phyloP scores from a whole-genome alignment of 1,140 invertebrate species.

The Stegodyphus mimosarum region DNA sequence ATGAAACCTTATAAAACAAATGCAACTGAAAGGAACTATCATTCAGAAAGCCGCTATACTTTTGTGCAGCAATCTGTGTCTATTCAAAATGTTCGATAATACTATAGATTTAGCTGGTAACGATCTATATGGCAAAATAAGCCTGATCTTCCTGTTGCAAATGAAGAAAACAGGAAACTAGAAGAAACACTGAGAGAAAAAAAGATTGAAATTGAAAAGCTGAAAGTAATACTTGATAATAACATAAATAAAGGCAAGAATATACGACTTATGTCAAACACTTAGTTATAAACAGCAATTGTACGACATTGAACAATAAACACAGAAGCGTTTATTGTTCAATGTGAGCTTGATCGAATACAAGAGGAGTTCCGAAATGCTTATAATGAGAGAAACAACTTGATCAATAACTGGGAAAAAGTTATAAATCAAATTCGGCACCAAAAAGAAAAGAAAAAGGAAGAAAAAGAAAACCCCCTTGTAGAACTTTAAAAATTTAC shows the following conservation, averaged over 20 bases:
- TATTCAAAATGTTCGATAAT: slow-evolving; percentile 19
- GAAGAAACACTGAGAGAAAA: slow-evolving; percentile 29
- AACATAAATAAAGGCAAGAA: slow-evolving; percentile 38
- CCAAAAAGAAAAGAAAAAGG: no score
- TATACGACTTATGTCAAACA: slow-evolving; percentile 39
- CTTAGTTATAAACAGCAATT: slow-evolving; percentile 45
- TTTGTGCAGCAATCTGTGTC: not conserved
- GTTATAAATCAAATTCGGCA: slow-evolving; percentile 39
- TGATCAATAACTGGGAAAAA: slow-evolving; percentile 47
- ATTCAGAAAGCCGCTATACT: not conserved
- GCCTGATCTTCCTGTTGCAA: slow-evolving; percentile 38
- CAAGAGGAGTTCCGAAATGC: slow-evolving; percentile 43
- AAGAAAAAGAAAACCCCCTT: no score
- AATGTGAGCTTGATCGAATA: slow-evolving; percentile 30
- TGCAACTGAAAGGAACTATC: no score
- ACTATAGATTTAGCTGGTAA: slow-evolving; percentile 39
- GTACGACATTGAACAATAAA: no score
- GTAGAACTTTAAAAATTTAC: no score
- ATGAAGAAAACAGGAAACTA: slow-evolving; percentile 50
- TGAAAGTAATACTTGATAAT: slow-evolving; percentile 38
- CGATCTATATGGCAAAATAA: slow-evolving; percentile 39
- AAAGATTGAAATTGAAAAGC: slow-evolving; percentile 39
- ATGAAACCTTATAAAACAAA: no score
- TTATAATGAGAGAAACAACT: slow-evolving; percentile 20
- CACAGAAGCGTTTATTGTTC: not conserved